Percentiles rank a stretch among this genome's conserved stretches.
Conservation (phyloP, 2,888 invertebrate genomes). For the Hartigia nigra region DNA sequence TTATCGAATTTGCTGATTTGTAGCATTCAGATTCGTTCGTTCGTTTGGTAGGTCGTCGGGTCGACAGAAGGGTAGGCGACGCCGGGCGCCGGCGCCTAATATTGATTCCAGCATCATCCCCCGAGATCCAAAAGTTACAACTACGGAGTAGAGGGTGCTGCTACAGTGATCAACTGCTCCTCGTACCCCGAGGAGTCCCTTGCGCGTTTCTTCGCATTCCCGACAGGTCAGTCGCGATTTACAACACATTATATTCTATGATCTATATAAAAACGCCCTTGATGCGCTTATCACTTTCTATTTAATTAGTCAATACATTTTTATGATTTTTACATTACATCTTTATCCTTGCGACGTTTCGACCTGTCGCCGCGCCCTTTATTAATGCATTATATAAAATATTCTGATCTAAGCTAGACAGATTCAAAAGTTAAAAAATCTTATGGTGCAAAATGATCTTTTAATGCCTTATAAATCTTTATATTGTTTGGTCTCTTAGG, state of each 20-base stretch:
- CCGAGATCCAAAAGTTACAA: conserved; percentile 50
- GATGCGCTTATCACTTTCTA: not conserved
- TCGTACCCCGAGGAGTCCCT: conserved; percentile 57
- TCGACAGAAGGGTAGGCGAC: not conserved
- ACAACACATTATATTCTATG: not conserved
- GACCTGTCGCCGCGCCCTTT: conserved; percentile 3
- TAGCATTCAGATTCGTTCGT: not conserved
- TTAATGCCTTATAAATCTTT: not conserved
- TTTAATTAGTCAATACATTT: not conserved
- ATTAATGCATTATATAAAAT: conserved; percentile 6
- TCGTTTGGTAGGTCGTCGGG: not conserved
- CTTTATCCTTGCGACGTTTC: not conserved
- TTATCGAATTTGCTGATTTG: not conserved
- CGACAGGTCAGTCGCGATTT: conserved; percentile 55
- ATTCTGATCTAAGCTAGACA: not conserved
- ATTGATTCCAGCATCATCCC: conserved; percentile 53
- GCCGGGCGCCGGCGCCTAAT: conserved; percentile 57
- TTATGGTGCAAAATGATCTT: not conserved
- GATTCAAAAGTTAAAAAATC: not conserved
- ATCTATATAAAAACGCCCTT: not conserved
- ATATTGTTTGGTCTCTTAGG: conserved; percentile 35
- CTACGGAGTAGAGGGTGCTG: conserved; percentile 54
- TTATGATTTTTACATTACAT: not conserved
- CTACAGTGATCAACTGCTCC: conserved; percentile 59
- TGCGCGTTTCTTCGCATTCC: conserved; percentile 51